Conservation (phyloP, 2,888 invertebrate genomes). For the Caenorhabditis sulstoni region DNA sequence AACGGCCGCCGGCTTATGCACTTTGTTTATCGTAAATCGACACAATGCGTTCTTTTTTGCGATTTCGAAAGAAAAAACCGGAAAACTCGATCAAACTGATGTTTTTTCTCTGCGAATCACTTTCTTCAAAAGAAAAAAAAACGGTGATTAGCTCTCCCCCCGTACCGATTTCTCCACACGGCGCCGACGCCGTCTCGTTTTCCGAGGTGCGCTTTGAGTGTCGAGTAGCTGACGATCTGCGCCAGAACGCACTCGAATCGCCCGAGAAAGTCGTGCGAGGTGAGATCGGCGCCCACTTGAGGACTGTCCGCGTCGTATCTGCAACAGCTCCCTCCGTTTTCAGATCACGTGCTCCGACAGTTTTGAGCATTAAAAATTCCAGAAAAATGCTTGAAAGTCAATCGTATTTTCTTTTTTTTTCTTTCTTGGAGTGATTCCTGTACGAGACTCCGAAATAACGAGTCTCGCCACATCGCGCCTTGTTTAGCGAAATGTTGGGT, state of each 20-base stretch:
- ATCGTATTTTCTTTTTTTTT: not conserved
- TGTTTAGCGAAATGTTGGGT: too few species aligned
- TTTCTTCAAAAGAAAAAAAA: too few species aligned
- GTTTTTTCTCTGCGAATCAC: not conserved
- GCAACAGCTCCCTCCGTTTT: slow-evolving; percentile 49
- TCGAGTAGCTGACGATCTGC: slow-evolving; percentile 82
- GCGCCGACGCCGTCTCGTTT: slow-evolving; percentile 32
- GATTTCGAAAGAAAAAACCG: too few species aligned
- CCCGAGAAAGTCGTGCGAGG: slow-evolving; percentile 83
- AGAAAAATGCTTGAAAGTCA: not conserved
- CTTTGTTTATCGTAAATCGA: too few species aligned
- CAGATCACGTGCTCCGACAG: not conserved
- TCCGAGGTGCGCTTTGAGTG: slow-evolving; percentile 52
- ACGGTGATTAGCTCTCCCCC: too few species aligned
- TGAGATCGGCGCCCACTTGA: slow-evolving; percentile 52
- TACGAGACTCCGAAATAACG: too few species aligned
- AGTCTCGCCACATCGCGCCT: too few species aligned
- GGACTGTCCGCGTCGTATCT: slow-evolving; percentile 77
- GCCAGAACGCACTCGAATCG: slow-evolving; percentile 83
- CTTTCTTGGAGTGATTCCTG: too few species aligned
- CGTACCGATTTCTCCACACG: slow-evolving; percentile 49
- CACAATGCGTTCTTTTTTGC: too few species aligned
- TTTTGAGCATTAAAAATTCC: not conserved
- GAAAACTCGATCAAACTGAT: too few species aligned
- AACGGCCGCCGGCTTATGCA: too few species aligned